phyloP scores from a whole-genome alignment of 2,797 vertebrate species.

The Gymnopithys bicolor region DNA sequence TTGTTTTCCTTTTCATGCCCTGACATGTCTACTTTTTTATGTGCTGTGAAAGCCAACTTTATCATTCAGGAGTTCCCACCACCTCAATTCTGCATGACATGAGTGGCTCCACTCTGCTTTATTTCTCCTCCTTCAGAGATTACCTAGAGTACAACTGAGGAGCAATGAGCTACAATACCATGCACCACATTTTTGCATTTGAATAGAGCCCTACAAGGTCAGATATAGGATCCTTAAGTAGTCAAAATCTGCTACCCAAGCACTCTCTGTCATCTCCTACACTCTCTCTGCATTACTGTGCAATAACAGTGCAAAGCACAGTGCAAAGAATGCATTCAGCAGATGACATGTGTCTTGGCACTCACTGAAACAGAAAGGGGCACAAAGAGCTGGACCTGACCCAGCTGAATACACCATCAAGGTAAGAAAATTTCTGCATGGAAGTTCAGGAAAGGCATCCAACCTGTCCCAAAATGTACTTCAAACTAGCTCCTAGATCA shows the following conservation, averaged over 20 bases:
- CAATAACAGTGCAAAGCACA: neutral
- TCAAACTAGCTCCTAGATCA: neutral
- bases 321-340: neutral
- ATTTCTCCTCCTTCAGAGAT: neutral
- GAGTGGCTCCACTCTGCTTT: neutral
- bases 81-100: neutral
- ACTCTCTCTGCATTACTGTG: neutral
- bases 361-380: neutral
- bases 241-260: neutral
- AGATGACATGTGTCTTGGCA: neutral
- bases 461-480: neutral
- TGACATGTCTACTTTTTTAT: neutral
- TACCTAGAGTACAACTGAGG: neutral
- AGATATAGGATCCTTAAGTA: neutral
- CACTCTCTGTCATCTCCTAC: neutral
- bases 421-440: neutral
- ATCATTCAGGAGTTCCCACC: neutral
- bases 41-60: neutral
- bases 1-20: neutral
- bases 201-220: neutral
- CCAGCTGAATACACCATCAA: neutral
- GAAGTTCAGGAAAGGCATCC: neutral
- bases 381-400: neutral
- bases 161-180: neutral
- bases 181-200: neutral